Percentiles rank a stretch among this genome's conserved stretches.
Evolutionary conservation across 2,797 vertebrate species (phyloP).

Genomic region (Dallia pectoralis): DNA sequence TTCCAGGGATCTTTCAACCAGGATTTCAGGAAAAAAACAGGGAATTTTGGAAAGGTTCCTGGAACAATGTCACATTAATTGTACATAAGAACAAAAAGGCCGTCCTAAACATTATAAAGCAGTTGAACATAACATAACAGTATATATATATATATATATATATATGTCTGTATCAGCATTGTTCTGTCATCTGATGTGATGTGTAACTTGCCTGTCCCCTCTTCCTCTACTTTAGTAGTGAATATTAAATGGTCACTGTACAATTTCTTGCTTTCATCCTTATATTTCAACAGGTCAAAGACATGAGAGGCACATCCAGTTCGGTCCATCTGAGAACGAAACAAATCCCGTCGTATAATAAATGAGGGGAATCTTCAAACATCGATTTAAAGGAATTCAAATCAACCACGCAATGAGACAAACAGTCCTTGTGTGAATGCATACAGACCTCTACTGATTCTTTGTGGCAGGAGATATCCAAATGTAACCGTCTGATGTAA

Average conservation of each 20-base stretch:
- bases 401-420: background rate
- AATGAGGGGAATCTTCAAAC: background rate
- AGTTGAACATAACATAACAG: too few relatives aligned
- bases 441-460: slow-evolving; percentile 44
- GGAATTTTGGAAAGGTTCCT: too few relatives aligned
- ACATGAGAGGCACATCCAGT: slow-evolving; percentile 49
- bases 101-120: too few relatives aligned
- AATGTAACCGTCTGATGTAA: rapidly evolving
- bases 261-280: slow-evolving; percentile 18
- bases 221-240: slow-evolving; percentile 42
- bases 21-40: too few relatives aligned
- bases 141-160: too few relatives aligned
- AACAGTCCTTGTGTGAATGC: background rate
- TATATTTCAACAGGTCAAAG: slow-evolving; percentile 39
- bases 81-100: too few relatives aligned
- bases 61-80: too few relatives aligned
- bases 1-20: too few relatives aligned
- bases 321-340: slow-evolving; percentile 33
- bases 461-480: slow-evolving; percentile 21
- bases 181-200: background rate
- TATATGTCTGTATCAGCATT: too few relatives aligned
- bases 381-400: background rate
- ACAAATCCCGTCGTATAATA: background rate
- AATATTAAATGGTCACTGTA: slow-evolving; percentile 16
- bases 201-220: slow-evolving; percentile 58